These are phyloP conservation scores for Thalassoma bifasciatum DNA, from an alignment of 2,113 vertebrate genomes.

Conservation along the genomic window DNA sequence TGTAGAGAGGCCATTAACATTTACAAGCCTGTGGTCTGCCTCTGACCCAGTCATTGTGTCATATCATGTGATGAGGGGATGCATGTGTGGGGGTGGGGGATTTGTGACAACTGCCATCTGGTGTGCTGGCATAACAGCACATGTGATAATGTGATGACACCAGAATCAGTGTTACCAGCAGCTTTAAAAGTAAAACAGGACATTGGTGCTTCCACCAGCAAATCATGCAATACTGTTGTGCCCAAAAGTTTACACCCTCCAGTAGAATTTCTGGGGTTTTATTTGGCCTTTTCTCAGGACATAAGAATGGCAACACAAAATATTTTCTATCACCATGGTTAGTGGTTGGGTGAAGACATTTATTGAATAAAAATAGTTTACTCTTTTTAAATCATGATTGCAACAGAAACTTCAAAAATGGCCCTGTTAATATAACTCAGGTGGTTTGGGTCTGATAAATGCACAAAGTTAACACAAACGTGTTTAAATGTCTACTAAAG, in stretches of 20 bases:
- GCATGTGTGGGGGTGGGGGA: constrained; percentile 54
- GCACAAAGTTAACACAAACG: no score
- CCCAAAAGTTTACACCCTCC: constrained; percentile 10
- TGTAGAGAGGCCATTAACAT: constrained; percentile 17
- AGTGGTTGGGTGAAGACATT: no score
- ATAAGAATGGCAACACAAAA: no score
- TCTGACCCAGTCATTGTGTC: constrained; percentile 58
- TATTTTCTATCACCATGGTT: no score
- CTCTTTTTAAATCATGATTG: no score
- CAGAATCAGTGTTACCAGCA: constrained; percentile 58
- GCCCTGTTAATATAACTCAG: no score
- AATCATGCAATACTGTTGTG: constrained; percentile 58
- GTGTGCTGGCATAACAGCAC: constrained; percentile 60
- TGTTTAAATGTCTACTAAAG: no score
- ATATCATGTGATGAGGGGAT: constrained; percentile 54
- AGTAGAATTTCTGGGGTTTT: no score
- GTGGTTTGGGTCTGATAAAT: no score
- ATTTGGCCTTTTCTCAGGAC: no score
- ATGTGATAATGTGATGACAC: constrained; percentile 67
- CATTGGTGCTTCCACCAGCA: constrained; percentile 35
- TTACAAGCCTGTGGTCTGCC: constrained; percentile 46
- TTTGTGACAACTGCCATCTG: constrained; percentile 77
- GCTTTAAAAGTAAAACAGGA: constrained; percentile 42
- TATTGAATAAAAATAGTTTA: no score
- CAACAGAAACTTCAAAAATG: no score